Evolutionary conservation across 2,113 vertebrate species (phyloP).

Genomic region (Campylomormyrus numenius): DNA sequence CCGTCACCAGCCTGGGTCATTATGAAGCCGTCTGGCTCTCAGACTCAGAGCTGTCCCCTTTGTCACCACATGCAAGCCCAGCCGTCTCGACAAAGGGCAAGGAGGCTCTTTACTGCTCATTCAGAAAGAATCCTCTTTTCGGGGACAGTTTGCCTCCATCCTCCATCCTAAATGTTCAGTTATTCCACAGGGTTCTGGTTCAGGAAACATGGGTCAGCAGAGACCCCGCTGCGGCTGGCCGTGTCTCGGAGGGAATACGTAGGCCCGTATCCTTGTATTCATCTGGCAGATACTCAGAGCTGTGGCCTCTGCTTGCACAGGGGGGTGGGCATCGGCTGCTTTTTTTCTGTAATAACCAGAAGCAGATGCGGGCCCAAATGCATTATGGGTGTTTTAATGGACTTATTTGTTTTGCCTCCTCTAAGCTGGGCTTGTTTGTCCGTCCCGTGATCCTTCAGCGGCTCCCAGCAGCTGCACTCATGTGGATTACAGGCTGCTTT

Average conservation of each 20-base stretch:
- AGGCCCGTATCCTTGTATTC: neutral
- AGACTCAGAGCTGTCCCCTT: neutral
- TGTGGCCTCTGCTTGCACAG: neutral
- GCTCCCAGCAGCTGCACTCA: neutral
- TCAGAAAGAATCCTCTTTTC: neutral
- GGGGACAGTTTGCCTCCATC: neutral
- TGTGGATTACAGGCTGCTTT: neutral
- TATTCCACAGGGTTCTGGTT: neutral
- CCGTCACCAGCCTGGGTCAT: neutral
- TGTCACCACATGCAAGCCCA: neutral
- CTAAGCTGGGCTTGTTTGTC: neutral
- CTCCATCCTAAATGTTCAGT: neutral
- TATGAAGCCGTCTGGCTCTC: neutral
- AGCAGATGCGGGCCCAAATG: constrained; percentile 20
- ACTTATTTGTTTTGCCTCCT: constrained; percentile 19
- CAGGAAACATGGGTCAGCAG: neutral
- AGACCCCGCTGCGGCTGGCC: neutral
- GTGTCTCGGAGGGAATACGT: neutral
- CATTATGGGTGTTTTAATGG: neutral
- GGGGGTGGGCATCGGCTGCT: neutral
- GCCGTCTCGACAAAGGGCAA: neutral
- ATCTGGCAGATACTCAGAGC: neutral
- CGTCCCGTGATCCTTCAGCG: neutral
- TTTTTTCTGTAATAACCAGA: constrained; percentile 1
- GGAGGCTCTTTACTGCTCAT: neutral